Percentiles rank a stretch among this genome's conserved stretches.
Evolutionary conservation across 2,113 vertebrate species (phyloP).

Genomic region (Chaetura pelagica): DNA sequence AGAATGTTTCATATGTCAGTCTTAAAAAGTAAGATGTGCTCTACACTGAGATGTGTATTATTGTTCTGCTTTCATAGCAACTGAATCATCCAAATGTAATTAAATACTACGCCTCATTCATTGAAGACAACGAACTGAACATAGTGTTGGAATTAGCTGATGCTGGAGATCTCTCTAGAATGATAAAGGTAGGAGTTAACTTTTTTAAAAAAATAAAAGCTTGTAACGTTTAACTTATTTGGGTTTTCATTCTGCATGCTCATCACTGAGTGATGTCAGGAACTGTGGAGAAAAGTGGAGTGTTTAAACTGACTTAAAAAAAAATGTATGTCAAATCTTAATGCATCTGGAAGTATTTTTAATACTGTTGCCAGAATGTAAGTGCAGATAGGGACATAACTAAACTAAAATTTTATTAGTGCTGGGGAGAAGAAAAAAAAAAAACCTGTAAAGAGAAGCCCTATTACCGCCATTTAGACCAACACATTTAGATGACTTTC

Average conservation of each 20-base stretch:
- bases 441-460: background rate
- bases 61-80: constrained; percentile 83
- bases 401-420: background rate
- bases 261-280: background rate
- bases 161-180: constrained; percentile 95
- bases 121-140: constrained; percentile 97
- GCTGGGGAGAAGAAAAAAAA: background rate
- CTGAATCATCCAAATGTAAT: constrained; percentile 98
- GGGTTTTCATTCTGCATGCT: background rate
- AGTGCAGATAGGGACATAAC: background rate
- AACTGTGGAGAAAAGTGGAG: background rate
- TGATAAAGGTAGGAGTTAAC: constrained; percentile 91
- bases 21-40: background rate
- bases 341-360: background rate
- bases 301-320: background rate
- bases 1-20: background rate
- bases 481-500: background rate
- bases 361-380: background rate
- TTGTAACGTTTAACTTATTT: background rate
- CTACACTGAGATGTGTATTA: background rate
- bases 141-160: constrained; percentile 98
- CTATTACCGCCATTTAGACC: background rate
- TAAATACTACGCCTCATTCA: constrained; percentile 99
- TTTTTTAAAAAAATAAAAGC: background rate
- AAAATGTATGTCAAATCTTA: background rate